Evolutionary conservation across 2,888 invertebrate genomes (phyloP), one percentile per base, ranked within the genome.

Genomic region (Strigamia crassipes): DNA sequence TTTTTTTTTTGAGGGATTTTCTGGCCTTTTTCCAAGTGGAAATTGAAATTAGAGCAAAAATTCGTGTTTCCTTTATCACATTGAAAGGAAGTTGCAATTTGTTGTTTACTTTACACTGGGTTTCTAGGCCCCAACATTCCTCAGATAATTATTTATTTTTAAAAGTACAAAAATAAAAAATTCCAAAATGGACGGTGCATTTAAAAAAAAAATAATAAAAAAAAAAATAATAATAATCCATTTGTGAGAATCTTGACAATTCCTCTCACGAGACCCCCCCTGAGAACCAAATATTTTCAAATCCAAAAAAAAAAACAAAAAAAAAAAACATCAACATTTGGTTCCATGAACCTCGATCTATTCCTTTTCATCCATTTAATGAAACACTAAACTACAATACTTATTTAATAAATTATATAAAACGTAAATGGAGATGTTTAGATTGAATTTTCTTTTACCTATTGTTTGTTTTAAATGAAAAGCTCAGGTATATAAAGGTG

Each of bases 401-500:
- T 56, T 56, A 56, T 56, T 56, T 9, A 9, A 56, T 18, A 56
- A 18, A 56, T 56, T n/a, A 56, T 18, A 56, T 15, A 9, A 56
- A 56, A 18, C 8, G 56, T 56, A 73, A 73, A 31, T 1, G 15
- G 73, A 73, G 73, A 73, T 73, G 73, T 73, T 73, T 73, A 73
- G 73, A 73, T 73, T 66, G 66, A 0, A 23, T 27, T 73, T 73
- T 73, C 31, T n/a, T 56, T 56, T 56, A 9, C 27, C 73, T 73
- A 73, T 73, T 73, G 73, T 73, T 66, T 73, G 73, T 31, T 73
- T 73, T 73, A 73, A 73, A 73, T 73, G 73, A 31, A 73, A 31
- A 31, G 73, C 13, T 10, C 73, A 73, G 73, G 73, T 73, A 73
- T 73, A 73, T 18, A 73, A 66, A 73, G 73, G 27, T 73, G 73